Conservation (phyloP, 2,888 invertebrate genomes). For the Clitarchus hookeri region DNA sequence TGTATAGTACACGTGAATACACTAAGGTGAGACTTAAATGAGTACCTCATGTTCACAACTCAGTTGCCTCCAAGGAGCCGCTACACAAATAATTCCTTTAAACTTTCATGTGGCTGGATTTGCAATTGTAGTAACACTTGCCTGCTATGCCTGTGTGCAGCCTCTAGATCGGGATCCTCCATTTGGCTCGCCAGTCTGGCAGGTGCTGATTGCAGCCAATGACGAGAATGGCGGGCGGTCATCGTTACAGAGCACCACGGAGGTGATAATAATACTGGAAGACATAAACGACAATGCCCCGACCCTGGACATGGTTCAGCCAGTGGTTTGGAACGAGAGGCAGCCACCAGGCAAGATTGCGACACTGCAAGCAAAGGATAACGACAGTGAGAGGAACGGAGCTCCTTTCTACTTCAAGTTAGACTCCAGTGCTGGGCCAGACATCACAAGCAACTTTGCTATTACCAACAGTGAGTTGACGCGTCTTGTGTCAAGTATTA, state of each 20-base stretch:
- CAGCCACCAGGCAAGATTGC: constrained; percentile 70
- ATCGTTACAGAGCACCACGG: constrained; percentile 64
- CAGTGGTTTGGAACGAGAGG: constrained; percentile 85
- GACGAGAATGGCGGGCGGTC: constrained; percentile 73
- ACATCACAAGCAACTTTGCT: constrained; percentile 72
- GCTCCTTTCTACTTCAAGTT: constrained; percentile 80
- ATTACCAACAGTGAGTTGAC: constrained; percentile 61
- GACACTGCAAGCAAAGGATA: constrained; percentile 74
- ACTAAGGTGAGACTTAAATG: too few species aligned
- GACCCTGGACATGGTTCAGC: constrained; percentile 76
- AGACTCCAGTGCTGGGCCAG: constrained; percentile 66
- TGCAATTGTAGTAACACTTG: too few species aligned
- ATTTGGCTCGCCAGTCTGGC: constrained; percentile 79
- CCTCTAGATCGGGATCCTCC: constrained; percentile 90
- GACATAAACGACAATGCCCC: constrained; percentile 97
- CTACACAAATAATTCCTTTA: too few species aligned
- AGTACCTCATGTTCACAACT: too few species aligned
- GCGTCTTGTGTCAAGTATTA: too few species aligned
- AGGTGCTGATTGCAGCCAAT: constrained; percentile 68
- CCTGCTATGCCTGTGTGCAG: constrained; percentile 49
- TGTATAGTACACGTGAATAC: too few species aligned
- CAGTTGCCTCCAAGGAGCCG: too few species aligned
- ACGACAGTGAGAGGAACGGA: constrained; percentile 81
- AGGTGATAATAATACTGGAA: constrained; percentile 64
- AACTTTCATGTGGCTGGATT: too few species aligned